phyloP scores from a whole-genome alignment of 64 coral and sea anemone species.

The Montipora cactus region DNA sequence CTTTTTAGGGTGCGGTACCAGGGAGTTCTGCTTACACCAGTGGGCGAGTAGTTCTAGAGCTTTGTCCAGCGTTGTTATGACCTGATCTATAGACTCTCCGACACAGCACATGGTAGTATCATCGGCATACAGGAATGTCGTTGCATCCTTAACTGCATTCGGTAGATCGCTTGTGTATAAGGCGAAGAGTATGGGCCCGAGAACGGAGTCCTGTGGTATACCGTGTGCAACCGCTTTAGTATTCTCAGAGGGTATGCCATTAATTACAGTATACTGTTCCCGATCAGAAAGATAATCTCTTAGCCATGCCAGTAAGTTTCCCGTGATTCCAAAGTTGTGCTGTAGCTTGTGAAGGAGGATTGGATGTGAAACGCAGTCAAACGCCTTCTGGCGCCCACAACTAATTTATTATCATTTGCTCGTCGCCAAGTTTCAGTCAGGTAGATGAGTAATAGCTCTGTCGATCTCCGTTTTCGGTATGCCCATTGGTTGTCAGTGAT shows the following conservation, averaged over 20 bases:
- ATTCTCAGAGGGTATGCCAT: no score
- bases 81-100: not conserved
- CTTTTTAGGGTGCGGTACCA: no score
- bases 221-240: no score
- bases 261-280: no score
- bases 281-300: no score
- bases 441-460: no score
- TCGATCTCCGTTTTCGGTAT: not conserved
- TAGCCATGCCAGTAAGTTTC: not conserved
- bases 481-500: not conserved
- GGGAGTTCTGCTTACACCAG: no score
- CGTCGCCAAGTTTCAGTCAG: no score
- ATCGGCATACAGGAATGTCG: conserved; percentile 9
- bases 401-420: no score
- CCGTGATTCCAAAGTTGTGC: not conserved
- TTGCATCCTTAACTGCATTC: conserved; percentile 19
- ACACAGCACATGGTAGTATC: not conserved
- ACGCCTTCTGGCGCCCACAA: not conserved
- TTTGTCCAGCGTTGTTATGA: conserved; percentile 19
- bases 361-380: not conserved
- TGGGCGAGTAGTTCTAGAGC: not conserved
- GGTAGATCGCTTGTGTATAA: not conserved
- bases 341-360: not conserved
- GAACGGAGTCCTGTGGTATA: no score
- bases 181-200: not conserved